Base-by-base conservation (phyloP, 2,797 vertebrate species). In the Bradypodion pumilum region DNA sequence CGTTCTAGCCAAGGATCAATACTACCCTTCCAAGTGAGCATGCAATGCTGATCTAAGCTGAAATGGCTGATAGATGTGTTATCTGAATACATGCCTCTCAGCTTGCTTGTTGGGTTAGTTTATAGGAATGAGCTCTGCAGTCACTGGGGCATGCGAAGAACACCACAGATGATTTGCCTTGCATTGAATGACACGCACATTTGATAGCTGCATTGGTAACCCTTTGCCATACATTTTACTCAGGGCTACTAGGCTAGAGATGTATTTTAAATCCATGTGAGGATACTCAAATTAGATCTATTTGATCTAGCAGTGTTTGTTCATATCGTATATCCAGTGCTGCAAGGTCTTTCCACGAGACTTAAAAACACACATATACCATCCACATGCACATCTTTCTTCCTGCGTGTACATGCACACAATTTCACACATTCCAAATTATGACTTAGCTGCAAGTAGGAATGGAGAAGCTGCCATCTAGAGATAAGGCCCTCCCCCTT, bases 221-320 rank as follows among this genome's bases (percentile, higher is more conserved):
- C 13, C 52, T 37, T 75, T 56, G 44, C 44, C 29, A 25, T 70
- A 46, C n/a, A 10, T 49, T 60, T 83, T 63, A 72, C 82, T 84
- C 82, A 78, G 82, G 82, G 27, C 19, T 84, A 40, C n/a, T 70
- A n/a, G 10, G 60, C 70, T 72, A 75, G 52, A 37, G 21, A 77
- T 59, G 52, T 7, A 15, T 13, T 9, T 59, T n/a, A 83, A 83
- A 77, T 27, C 65, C 19, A 19, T 69, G 52, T 66, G 62, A 49
- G 10, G 32, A 46, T 32, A 32, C 32, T 46, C 44, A 9, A 42
- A 35, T 62, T 27, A 59, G 23, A 1, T 70, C 42, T 27, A 21
- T 21, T 2, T 44, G 29, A 29, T 72, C 63, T 66, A 42, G 27
- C 12, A 37, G 63, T 73, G 40, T 56, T 72, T n/a, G 44, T 62